phyloP scores from a whole-genome alignment of 2,113 vertebrate genomes.

The Taurulus bubalis region DNA sequence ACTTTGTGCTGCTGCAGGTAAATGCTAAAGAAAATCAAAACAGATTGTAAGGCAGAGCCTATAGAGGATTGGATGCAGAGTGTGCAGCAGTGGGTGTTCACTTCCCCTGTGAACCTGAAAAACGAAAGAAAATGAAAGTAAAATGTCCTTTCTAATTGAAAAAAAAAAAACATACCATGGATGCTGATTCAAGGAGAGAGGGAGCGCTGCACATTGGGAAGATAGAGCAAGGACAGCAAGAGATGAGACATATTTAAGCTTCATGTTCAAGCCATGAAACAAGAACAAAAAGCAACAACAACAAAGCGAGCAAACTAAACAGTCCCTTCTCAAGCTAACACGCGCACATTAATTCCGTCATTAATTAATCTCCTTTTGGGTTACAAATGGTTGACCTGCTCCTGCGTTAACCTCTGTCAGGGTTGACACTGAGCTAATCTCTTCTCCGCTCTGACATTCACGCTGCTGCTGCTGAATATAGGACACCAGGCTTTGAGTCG shows the following conservation, averaged over 20 bases:
- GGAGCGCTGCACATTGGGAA: background rate
- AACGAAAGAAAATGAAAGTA: conserved; percentile 45
- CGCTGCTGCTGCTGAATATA: conserved; percentile 53
- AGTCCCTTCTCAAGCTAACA: conserved; percentile 12
- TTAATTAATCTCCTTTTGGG: conserved; percentile 71
- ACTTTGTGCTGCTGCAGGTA: conserved; percentile 7
- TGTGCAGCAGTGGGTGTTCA: conserved; percentile 26
- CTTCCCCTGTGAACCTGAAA: conserved; percentile 28
- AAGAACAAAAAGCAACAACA: conserved; percentile 24
- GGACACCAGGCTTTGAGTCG: conserved; percentile 29
- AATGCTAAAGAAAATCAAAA: conserved; percentile 35
- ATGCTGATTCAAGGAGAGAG: conserved; percentile 23
- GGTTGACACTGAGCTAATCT: conserved; percentile 67
- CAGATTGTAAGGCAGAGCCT: background rate
- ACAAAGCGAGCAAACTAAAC: conserved; percentile 22
- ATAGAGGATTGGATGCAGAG: conserved; percentile 27
- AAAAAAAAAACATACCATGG: conserved; percentile 20
- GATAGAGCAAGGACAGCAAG: background rate
- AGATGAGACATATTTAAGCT: conserved; percentile 19
- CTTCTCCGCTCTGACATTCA: conserved; percentile 67
- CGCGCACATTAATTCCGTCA: background rate
- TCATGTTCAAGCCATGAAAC: conserved; percentile 33
- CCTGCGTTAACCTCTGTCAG: conserved; percentile 65
- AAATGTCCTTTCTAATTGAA: conserved; percentile 28
- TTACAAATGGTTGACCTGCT: conserved; percentile 61